Percentiles rank a stretch among this genome's conserved stretches.
Conservation (phyloP, 2,113 vertebrate species). For the Amphiprion ocellaris region DNA sequence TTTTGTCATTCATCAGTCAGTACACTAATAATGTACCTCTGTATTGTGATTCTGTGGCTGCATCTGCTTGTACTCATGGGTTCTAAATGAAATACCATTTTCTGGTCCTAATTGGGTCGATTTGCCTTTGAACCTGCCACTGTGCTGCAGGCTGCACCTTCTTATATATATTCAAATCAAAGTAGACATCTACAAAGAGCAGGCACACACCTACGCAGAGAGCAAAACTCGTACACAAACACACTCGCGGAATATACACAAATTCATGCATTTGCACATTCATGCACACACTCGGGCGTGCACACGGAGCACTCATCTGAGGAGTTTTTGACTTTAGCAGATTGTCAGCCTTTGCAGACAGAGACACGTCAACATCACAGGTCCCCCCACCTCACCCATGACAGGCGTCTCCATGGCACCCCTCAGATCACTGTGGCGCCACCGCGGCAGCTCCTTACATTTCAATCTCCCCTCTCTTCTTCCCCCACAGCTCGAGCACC, state of each 20-base stretch:
- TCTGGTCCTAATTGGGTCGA: constrained; percentile 70
- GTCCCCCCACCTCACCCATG: constrained; percentile 45
- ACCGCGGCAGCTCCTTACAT: constrained; percentile 62
- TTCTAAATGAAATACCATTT: constrained; percentile 53
- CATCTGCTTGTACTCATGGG: constrained; percentile 35
- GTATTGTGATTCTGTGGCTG: constrained; percentile 26
- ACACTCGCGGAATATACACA: constrained; percentile 27
- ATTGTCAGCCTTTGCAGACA: constrained; percentile 71
- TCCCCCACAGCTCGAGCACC: constrained; percentile 47
- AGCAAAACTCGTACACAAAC: constrained; percentile 45
- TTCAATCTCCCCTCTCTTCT: constrained; percentile 71
- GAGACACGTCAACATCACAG: constrained; percentile 78
- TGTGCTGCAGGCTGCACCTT: constrained; percentile 63
- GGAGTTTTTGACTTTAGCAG: constrained; percentile 67
- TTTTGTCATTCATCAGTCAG: not conserved
- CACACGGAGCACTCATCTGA: constrained; percentile 47
- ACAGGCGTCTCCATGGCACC: constrained; percentile 78
- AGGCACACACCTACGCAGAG: constrained; percentile 51
- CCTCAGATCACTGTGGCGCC: constrained; percentile 76
- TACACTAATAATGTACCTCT: constrained; percentile 28
- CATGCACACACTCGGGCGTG: constrained; percentile 4
- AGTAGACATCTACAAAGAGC: constrained; percentile 69
- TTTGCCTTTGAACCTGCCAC: constrained; percentile 69
- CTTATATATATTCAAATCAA: constrained; percentile 66
- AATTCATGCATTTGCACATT: constrained; percentile 7